Percentiles rank a stretch among this genome's conserved stretches.
Conservation (phyloP, 2,888 invertebrate genomes). For the Lasioglossum leucozonium region DNA sequence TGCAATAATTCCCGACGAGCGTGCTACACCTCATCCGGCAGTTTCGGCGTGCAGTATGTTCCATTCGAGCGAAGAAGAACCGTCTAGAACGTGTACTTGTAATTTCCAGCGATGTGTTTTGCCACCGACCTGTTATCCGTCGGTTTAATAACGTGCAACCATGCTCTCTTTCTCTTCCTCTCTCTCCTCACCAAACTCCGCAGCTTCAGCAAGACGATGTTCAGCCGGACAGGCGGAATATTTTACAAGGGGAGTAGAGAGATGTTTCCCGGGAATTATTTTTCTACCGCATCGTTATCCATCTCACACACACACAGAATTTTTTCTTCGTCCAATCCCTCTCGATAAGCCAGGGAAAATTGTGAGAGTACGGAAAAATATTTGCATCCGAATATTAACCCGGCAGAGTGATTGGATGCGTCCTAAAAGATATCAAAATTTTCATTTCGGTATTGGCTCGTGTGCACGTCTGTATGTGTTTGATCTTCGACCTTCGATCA, state of each 20-base stretch:
- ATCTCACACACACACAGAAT: too few species aligned
- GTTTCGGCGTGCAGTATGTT: background rate
- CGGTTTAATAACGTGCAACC: slow-evolving; percentile 21
- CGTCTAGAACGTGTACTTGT: slow-evolving; percentile 25
- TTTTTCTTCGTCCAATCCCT: background rate
- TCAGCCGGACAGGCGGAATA: slow-evolving; percentile 7
- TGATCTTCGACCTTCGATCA: background rate
- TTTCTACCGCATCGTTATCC: background rate
- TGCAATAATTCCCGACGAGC: background rate
- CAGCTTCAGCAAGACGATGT: slow-evolving; percentile 9
- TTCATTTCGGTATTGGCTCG: background rate
- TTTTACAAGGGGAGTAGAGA: slow-evolving; percentile 19
- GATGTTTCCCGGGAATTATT: slow-evolving; percentile 16
- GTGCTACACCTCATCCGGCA: slow-evolving; percentile 18
- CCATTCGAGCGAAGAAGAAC: background rate
- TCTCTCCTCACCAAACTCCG: background rate
- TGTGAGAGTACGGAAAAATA: slow-evolving; percentile 28
- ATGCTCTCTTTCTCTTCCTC: background rate
- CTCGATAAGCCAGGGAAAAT: background rate
- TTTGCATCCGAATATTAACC: slow-evolving; percentile 13
- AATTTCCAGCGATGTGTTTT: slow-evolving; percentile 49
- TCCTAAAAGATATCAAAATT: background rate
- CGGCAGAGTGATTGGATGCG: slow-evolving; percentile 5
- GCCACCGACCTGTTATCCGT: slow-evolving; percentile 30
- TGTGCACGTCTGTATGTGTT: background rate